phyloP scores from a whole-genome alignment of 2,113 vertebrate genomes.

The Progne subis region DNA sequence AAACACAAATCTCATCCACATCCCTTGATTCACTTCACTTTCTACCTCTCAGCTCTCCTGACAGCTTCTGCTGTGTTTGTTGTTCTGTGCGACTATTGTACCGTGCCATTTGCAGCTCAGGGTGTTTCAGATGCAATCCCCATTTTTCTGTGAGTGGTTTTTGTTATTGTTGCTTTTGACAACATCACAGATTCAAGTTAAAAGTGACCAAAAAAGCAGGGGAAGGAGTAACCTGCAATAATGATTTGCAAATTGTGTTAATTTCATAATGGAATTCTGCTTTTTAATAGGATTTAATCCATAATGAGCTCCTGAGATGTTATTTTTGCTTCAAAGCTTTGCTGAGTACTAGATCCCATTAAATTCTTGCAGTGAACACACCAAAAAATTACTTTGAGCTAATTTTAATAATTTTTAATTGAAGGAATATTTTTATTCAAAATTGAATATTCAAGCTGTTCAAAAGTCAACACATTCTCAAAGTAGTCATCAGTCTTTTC shows the following conservation, averaged over 20 bases:
- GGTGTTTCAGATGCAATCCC: not conserved
- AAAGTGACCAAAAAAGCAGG: not conserved
- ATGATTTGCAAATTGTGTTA: constrained; percentile 69
- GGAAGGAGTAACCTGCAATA: constrained; percentile 31
- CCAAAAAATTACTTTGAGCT: constrained; percentile 68
- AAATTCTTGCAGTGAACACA: constrained; percentile 61
- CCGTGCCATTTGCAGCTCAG: not conserved
- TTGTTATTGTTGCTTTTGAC: not conserved
- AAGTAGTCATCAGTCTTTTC: constrained; percentile 15
- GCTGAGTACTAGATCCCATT: constrained; percentile 70
- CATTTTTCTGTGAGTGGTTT: not conserved
- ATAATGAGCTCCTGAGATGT: constrained; percentile 71
- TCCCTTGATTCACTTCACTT: constrained; percentile 26
- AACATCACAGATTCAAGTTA: not conserved
- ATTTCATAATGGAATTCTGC: constrained; percentile 67
- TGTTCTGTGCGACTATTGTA: not conserved
- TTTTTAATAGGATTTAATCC: constrained; percentile 72
- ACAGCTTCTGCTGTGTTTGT: constrained; percentile 15
- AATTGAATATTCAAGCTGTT: constrained; percentile 69
- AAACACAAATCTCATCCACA: not conserved
- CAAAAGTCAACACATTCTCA: constrained; percentile 49
- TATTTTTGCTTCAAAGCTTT: constrained; percentile 74
- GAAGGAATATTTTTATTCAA: constrained; percentile 67
- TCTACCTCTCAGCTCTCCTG: not conserved
- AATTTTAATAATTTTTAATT: constrained; percentile 74